These are phyloP conservation scores for Apodemia mormo DNA, from an alignment of 2,888 invertebrate species.

Conservation along the genomic window DNA sequence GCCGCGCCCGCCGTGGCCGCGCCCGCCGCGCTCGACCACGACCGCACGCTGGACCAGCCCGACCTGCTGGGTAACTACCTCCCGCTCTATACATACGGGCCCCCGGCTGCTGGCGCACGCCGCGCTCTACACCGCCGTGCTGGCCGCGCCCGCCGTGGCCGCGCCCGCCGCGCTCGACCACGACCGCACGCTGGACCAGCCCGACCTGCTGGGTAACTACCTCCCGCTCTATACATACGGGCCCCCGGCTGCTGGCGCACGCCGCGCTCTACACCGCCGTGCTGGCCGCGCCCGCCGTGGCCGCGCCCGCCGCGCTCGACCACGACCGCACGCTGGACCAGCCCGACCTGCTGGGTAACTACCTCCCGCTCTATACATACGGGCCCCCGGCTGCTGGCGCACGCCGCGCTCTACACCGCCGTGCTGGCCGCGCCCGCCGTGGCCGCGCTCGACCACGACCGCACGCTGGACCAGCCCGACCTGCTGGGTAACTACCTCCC, in stretches of 20 bases:
- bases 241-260: constrained; percentile 81
- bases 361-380: constrained; percentile 54
- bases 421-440: constrained; percentile 46
- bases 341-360: constrained; percentile 48
- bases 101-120: constrained; percentile 81
- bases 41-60: constrained; percentile 46
- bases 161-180: constrained; percentile 42
- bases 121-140: constrained; percentile 47
- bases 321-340: constrained; percentile 47
- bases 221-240: constrained; percentile 73
- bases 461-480: constrained; percentile 45
- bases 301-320: constrained; percentile 44
- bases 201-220: constrained; percentile 48
- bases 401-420: constrained; percentile 60
- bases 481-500: constrained; percentile 46
- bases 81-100: constrained; percentile 75
- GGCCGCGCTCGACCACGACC: constrained; percentile 47
- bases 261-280: constrained; percentile 49
- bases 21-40: constrained; percentile 42
- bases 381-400: constrained; percentile 83
- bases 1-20: constrained; percentile 44
- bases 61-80: constrained; percentile 47
- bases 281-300: constrained; percentile 44
- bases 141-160: constrained; percentile 45
- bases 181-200: constrained; percentile 47